Conservation (phyloP, 2,113 vertebrate genomes). For the Falco punctatus region DNA sequence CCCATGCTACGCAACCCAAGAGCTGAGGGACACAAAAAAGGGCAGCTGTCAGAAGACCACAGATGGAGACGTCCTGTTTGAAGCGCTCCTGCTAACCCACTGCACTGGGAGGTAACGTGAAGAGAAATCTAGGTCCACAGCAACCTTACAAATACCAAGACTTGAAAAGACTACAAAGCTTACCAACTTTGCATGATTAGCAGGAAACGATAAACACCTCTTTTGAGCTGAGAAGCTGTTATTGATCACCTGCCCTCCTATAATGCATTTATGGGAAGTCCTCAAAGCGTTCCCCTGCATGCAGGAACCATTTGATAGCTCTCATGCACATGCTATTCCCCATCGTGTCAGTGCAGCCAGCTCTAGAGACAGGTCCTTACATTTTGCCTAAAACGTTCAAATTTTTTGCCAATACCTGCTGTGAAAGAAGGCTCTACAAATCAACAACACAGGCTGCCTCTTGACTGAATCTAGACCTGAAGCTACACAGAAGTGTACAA, state of each 20-base stretch:
- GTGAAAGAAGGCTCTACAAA: background rate
- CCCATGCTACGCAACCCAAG: background rate
- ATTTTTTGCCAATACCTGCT: background rate
- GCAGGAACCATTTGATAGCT: background rate
- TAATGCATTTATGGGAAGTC: background rate
- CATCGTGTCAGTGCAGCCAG: background rate
- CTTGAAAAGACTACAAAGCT: background rate
- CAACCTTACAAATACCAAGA: background rate
- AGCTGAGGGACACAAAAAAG: background rate
- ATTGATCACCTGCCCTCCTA: background rate
- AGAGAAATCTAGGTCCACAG: background rate
- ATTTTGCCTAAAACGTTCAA: background rate
- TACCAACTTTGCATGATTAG: background rate
- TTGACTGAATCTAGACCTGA: background rate
- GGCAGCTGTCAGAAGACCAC: background rate
- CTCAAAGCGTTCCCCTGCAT: background rate
- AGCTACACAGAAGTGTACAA: background rate
- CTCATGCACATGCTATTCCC: background rate
- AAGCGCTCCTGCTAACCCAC: fast-evolving
- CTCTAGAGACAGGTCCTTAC: background rate
- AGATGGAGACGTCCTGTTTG: background rate
- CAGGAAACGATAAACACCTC: background rate
- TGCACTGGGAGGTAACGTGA: background rate
- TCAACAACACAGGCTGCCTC: background rate
- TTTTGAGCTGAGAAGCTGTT: background rate